These are phyloP conservation scores for Syrphus vitripennis DNA, from an alignment of 2,888 invertebrate species.

Conservation along the genomic window DNA sequence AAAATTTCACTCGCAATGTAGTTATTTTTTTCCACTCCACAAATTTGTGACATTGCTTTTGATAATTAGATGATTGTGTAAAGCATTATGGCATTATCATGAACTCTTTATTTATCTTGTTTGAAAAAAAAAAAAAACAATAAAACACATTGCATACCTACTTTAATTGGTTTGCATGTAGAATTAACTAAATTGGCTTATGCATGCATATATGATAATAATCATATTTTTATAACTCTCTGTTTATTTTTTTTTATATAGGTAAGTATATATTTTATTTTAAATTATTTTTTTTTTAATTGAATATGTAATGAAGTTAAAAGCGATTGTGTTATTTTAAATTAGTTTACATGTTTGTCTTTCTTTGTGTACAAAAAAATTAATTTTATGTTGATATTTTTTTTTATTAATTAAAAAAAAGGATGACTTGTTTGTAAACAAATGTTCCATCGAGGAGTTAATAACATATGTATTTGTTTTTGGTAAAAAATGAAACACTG, in stretches of 20 bases:
- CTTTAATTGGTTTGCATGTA: slow-evolving; percentile 15
- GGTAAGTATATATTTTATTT: background rate
- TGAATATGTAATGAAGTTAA: background rate
- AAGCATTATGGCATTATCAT: background rate
- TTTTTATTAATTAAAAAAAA: background rate
- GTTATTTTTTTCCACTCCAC: background rate
- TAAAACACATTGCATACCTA: background rate
- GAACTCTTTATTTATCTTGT: slow-evolving; percentile 9
- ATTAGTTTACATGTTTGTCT: background rate
- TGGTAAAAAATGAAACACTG: no score
- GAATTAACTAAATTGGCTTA: slow-evolving; percentile 18
- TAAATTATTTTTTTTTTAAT: background rate
- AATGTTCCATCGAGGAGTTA: no score
- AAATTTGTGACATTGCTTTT: slow-evolving; percentile 7
- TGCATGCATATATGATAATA: background rate
- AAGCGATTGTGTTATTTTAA: background rate
- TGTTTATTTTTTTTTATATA: background rate
- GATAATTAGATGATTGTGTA: slow-evolving; percentile 26
- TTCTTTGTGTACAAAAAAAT: background rate
- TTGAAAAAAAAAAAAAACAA: background rate
- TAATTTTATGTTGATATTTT: background rate
- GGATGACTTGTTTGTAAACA: background rate
- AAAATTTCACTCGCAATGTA: background rate
- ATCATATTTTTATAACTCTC: background rate
- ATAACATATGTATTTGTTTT: no score